Conservation (phyloP, 2,888 invertebrate genomes). For the Drosophila nr. perissopoda region DNA sequence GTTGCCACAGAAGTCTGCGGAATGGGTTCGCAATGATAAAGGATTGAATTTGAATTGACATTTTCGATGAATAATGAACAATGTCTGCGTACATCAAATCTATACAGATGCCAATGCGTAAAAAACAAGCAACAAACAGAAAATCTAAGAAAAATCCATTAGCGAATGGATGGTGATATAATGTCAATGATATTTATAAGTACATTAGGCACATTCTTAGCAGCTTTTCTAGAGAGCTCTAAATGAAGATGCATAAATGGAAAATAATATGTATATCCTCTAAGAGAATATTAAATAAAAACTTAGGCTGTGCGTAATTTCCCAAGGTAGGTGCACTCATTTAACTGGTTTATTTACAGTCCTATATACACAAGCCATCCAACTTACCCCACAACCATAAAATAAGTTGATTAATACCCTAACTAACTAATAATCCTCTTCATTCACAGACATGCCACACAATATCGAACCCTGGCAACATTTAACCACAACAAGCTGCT, state of each 20-base stretch:
- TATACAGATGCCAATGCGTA: background rate
- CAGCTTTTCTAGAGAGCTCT: background rate
- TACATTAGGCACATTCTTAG: background rate
- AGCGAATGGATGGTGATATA: background rate
- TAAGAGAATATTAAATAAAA: background rate
- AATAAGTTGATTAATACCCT: background rate
- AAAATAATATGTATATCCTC: background rate
- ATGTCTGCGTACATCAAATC: background rate
- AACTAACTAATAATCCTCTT: constrained; percentile 2
- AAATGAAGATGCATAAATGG: background rate
- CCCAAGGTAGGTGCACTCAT: background rate
- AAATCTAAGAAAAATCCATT: background rate
- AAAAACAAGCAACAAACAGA: background rate
- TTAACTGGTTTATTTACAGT: background rate
- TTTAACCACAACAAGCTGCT: constrained; percentile 40
- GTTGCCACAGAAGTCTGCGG: constrained; percentile 32
- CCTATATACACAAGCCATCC: background rate
- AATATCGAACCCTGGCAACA: background rate
- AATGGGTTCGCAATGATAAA: constrained; percentile 26
- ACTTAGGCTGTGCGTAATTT: background rate
- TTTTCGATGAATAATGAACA: constrained; percentile 15
- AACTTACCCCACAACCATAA: background rate
- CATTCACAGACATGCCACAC: background rate
- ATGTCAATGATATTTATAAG: background rate
- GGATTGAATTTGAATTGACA: constrained; percentile 29